These are phyloP conservation scores for Macquaria australasica DNA, from an alignment of 2,113 vertebrate species.

Conservation along the genomic window DNA sequence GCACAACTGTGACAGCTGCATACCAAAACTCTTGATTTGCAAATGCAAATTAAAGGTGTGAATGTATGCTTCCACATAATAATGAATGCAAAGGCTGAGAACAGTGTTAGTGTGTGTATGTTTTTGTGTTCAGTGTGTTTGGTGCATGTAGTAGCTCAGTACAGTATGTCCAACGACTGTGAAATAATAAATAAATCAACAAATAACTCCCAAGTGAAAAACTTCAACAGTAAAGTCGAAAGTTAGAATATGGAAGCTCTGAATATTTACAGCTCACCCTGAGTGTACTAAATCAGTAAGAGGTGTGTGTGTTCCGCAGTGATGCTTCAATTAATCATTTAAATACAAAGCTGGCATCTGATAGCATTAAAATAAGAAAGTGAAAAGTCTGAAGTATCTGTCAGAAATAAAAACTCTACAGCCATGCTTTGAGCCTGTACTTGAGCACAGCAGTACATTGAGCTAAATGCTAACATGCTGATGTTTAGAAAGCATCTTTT, in stretches of 20 bases:
- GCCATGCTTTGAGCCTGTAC: neutral
- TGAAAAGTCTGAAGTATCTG: neutral
- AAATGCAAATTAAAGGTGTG: slow-evolving; percentile 85
- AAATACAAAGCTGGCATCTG: neutral
- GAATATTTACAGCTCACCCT: neutral
- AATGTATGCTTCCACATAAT: slow-evolving; percentile 62
- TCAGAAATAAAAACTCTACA: neutral
- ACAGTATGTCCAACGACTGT: neutral
- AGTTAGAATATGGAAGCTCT: neutral
- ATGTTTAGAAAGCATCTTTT: no score
- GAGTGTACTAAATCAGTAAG: neutral
- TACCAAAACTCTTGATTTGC: slow-evolving; percentile 55
- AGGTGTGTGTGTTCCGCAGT: neutral
- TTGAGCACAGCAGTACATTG: no score
- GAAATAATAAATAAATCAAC: slow-evolving; percentile 18
- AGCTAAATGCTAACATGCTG: no score
- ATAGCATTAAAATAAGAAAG: neutral
- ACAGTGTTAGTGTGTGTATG: slow-evolving; percentile 14
- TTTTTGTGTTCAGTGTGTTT: slow-evolving; percentile 16
- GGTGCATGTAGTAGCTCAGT: neutral
- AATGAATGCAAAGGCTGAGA: slow-evolving; percentile 41
- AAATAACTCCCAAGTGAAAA: neutral
- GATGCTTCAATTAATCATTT: neutral
- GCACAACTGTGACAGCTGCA: slow-evolving; percentile 58
- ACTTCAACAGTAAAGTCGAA: neutral